phyloP scores from a whole-genome alignment of 1,140 invertebrate genomes.

The Phenacoccus solenopsis region DNA sequence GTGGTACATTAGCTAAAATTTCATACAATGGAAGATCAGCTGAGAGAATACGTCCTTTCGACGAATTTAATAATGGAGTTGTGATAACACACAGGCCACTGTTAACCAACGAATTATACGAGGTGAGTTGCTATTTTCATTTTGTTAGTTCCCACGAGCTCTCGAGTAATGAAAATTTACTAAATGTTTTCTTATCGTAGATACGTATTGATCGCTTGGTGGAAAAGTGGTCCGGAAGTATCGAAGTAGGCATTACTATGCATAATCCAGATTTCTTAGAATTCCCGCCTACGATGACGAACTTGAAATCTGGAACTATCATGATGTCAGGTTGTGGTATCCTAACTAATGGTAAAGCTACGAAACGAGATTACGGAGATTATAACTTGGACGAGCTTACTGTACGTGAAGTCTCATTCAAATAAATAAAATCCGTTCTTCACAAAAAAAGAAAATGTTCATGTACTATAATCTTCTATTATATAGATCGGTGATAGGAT shows the following conservation, averaged over 20 bases:
- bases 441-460: not conserved
- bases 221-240: slow-evolving; percentile 85
- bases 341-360: slow-evolving; percentile 84
- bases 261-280: slow-evolving; percentile 79
- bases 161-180: no score
- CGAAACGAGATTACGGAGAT: slow-evolving; percentile 80
- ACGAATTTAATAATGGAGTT: slow-evolving; percentile 89
- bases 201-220: slow-evolving; percentile 79
- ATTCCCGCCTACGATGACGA: slow-evolving; percentile 95
- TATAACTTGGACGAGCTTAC: slow-evolving; percentile 87
- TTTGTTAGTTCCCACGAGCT: no score
- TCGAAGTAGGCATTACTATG: slow-evolving; percentile 87
- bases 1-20: slow-evolving; percentile 78
- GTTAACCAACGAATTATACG: slow-evolving; percentile 79
- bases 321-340: slow-evolving; percentile 97
- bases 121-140: no score
- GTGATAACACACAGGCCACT: slow-evolving; percentile 82
- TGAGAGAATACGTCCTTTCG: slow-evolving; percentile 69
- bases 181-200: no score
- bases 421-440: not conserved
- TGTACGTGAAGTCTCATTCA: slow-evolving; percentile 35
- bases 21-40: slow-evolving; percentile 70
- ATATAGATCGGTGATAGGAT: slow-evolving; percentile 71
- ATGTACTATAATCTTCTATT: not conserved
- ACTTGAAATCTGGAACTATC: slow-evolving; percentile 85